Evolutionary conservation across 2,888 invertebrate species (phyloP).

Genomic region (Chorisops tibialis): DNA sequence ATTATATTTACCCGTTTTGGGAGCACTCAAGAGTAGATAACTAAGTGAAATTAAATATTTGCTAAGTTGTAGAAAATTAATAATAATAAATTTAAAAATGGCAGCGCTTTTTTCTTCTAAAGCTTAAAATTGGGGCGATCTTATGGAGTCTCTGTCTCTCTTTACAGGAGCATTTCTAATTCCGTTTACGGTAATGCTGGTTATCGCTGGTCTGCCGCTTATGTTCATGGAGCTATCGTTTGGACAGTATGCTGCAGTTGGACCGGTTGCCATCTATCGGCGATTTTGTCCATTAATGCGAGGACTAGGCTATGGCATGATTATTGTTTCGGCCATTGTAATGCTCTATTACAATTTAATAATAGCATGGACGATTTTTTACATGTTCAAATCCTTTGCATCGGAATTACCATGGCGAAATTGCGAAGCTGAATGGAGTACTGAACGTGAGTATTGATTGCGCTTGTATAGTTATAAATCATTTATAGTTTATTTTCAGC

Average conservation of each 20-base stretch:
- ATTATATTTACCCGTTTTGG: no score
- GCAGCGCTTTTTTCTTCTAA: no score
- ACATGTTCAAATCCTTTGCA: constrained; percentile 67
- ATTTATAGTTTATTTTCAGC: no score
- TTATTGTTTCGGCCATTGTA: constrained; percentile 70
- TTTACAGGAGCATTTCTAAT: constrained; percentile 74
- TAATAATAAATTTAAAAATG: no score
- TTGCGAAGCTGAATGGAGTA: constrained; percentile 69
- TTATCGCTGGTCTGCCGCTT: constrained; percentile 74
- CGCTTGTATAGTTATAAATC: no score
- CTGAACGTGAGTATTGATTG: constrained; percentile 59
- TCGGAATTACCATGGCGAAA: constrained; percentile 69
- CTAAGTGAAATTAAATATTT: no score
- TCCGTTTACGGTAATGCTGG: constrained; percentile 76
- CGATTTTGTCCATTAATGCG: constrained; percentile 69
- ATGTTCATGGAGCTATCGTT: constrained; percentile 84
- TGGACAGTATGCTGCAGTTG: constrained; percentile 76
- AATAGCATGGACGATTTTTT: constrained; percentile 75
- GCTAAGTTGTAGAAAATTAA: no score
- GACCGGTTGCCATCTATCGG: constrained; percentile 76
- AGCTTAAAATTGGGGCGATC: no score
- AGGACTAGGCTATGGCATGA: constrained; percentile 72
- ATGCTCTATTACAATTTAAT: constrained; percentile 75
- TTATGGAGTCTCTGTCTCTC: background rate
- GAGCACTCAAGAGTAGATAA: no score